Evolutionary conservation across 2,797 vertebrate species (phyloP).

Genomic region (Apogon talboti): DNA sequence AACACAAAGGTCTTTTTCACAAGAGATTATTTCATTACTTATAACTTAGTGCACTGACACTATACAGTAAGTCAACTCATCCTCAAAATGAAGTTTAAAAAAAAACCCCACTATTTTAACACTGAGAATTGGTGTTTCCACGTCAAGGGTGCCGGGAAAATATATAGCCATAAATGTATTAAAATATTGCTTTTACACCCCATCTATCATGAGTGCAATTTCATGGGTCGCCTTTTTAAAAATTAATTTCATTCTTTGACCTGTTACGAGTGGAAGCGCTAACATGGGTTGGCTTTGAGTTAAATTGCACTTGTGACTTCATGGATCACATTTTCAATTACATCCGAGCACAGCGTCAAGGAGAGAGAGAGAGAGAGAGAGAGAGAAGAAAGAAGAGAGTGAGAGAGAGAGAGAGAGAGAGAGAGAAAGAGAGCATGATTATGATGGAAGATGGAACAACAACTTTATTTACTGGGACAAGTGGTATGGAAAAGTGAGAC

Average conservation of each 20-base stretch:
- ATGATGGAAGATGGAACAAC: conserved; percentile 72
- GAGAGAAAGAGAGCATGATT: conserved; percentile 4
- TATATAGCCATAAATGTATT: conserved; percentile 82
- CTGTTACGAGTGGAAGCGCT: conserved; percentile 88
- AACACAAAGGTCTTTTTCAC: neutral
- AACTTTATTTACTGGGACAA: conserved; percentile 83
- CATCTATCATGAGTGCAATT: conserved; percentile 93
- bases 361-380: conserved; percentile 34
- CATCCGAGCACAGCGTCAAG: conserved; percentile 83
- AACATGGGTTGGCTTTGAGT: conserved; percentile 88
- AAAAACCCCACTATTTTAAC: conserved; percentile 30
- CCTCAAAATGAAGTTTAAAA: conserved; percentile 48
- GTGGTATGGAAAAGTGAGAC: conserved; percentile 75
- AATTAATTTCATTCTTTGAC: conserved; percentile 93
- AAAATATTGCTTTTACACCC: conserved; percentile 92
- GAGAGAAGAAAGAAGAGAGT: conserved; percentile 17
- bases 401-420: too few species aligned
- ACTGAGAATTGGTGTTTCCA: conserved; percentile 39
- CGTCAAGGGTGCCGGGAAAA: conserved; percentile 43
- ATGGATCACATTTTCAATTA: conserved; percentile 92
- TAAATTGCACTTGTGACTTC: conserved; percentile 88
- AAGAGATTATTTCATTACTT: neutral
- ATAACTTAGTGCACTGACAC: conserved; percentile 20
- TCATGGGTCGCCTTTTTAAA: conserved; percentile 91
- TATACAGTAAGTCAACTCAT: conserved; percentile 10